Evolutionary conservation across 2,888 invertebrate genomes (phyloP).

Genomic region (Chaitophorus viminalis): DNA sequence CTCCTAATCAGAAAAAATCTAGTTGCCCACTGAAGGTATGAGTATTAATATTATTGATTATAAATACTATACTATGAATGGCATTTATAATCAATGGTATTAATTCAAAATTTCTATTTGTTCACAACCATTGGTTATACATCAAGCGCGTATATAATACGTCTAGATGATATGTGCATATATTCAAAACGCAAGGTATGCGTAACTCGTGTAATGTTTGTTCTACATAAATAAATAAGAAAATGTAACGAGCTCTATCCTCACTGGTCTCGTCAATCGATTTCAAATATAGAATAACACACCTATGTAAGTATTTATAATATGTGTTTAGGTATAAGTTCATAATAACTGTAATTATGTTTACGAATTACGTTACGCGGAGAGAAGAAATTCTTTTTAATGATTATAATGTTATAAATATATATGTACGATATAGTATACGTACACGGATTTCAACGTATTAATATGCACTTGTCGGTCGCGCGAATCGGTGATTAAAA

Average conservation of each 20-base stretch:
- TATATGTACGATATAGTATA: too few relatives aligned
- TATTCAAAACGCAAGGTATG: background rate
- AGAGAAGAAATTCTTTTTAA: background rate
- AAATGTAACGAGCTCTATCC: background rate
- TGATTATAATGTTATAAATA: background rate
- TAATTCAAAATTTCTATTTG: too few relatives aligned
- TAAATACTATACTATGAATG: too few relatives aligned
- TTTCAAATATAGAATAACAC: background rate
- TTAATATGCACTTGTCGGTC: background rate
- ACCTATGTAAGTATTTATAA: background rate
- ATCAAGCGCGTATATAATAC: too few relatives aligned
- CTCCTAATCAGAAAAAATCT: too few relatives aligned
- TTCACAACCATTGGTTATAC: too few relatives aligned
- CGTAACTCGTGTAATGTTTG: background rate
- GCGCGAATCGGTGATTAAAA: background rate
- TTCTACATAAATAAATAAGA: background rate
- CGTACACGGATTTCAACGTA: too few relatives aligned
- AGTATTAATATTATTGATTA: too few relatives aligned
- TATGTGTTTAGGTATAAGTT: background rate
- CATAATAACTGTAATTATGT: background rate
- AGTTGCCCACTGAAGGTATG: too few relatives aligned
- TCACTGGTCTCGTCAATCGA: background rate
- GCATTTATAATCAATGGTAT: too few relatives aligned
- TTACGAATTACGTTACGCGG: background rate
- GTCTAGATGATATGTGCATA: background rate